Base-by-base conservation (phyloP, 2,888 invertebrate genomes). In the Endomychus coccineus region DNA sequence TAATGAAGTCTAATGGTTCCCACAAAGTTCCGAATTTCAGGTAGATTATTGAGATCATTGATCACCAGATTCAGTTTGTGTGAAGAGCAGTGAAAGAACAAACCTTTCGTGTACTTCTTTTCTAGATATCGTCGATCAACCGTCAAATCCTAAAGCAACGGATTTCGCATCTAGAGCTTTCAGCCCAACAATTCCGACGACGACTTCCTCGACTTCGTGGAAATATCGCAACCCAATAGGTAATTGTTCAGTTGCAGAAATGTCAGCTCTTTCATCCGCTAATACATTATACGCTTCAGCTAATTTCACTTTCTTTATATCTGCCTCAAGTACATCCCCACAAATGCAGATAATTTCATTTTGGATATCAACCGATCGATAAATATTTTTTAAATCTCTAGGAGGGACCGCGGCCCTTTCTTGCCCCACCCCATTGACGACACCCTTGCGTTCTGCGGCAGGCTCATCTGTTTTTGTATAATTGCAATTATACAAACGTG, bases 301-400 rank as follows among this genome's bases (percentile, higher is more conserved):
- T 35, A 43, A 15, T 36, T 53, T 51, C n/a, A 47, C 45, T 25
- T 40, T 34, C 17, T 56, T 47, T 42, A 58, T 49, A 15, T 50
- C 38, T 28, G 46, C 48, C 42, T 44, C 48, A 16, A 54, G 23
- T 27, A 50, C 43, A 22, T 38, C 40, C 14, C 49, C 52, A 49
- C 51, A 58, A 21, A 51, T 39, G 17, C 33, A 30, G 29, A 56
- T 50, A 22, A 56, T 40, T 48, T 60, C 50, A 49, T 59, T 61
- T 56, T 60, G 56, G 34, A 59, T 54, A 40, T 39, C 36, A 34
- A 40, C 46, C 21, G 54, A 55, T 34, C 34, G 41, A 40, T 59
- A 56, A 33, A n/a, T n/a, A n/a, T n/a, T n/a, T n/a, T n/a, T n/a
- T n/a, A n/a, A n/a, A n/a, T n/a, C n/a, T n/a, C n/a, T n/a, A n/a